Percentiles rank a stretch among this genome's conserved stretches.
Conservation (phyloP, 2,888 invertebrate genomes). For the Hypomecis atomaria region DNA sequence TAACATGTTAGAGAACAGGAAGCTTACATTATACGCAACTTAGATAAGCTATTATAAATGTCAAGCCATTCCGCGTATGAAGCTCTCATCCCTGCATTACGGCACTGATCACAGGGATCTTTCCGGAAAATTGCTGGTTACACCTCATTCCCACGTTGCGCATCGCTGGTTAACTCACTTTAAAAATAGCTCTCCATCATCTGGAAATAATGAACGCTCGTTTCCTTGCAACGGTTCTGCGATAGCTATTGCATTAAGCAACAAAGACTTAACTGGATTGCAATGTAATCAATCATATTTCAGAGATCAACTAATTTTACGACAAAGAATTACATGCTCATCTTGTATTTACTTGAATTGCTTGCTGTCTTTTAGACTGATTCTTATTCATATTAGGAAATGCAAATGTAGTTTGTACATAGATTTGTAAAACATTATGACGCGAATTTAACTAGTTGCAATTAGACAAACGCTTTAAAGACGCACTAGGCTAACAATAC, state of each 20-base stretch:
- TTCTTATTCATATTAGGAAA: no score
- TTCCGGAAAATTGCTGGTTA: slow-evolving; percentile 51
- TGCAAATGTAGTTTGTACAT: no score
- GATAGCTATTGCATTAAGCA: slow-evolving; percentile 58
- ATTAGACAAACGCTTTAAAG: no score
- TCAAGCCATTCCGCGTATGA: slow-evolving; percentile 27
- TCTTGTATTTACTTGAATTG: no score
- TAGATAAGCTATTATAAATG: slow-evolving; percentile 26
- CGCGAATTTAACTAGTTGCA: no score
- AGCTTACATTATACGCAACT: slow-evolving; percentile 22
- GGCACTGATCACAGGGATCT: slow-evolving; percentile 37
- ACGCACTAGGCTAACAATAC: no score
- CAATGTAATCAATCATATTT: no score
- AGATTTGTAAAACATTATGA: no score
- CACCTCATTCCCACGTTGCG: slow-evolving; percentile 53
- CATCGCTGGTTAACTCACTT: slow-evolving; percentile 49
- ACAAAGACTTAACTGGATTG: no score
- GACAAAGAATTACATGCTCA: no score
- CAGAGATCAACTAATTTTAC: no score
- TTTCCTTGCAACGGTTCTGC: slow-evolving; percentile 47
- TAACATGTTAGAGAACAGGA: slow-evolving; percentile 25
- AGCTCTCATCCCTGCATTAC: slow-evolving; percentile 31
- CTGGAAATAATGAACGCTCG: slow-evolving; percentile 49
- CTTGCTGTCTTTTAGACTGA: no score
- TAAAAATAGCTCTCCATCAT: slow-evolving; percentile 48